phyloP scores from a whole-genome alignment of 2,797 vertebrate genomes.

The Mormyrus proboscirostris region DNA sequence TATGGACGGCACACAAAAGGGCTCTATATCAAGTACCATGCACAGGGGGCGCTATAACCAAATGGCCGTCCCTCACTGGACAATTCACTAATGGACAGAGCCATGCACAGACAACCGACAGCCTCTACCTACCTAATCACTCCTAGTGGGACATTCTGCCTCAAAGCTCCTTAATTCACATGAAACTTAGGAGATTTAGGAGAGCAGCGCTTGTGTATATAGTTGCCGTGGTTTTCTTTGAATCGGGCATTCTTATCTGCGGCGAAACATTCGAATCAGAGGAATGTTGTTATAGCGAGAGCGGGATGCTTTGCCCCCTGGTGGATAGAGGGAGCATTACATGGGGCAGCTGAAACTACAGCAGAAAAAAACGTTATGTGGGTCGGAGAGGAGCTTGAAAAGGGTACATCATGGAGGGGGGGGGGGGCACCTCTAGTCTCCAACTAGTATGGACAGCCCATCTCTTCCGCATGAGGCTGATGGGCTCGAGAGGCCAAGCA shows the following conservation, averaged over 20 bases:
- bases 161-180: background rate
- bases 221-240: conserved; percentile 7
- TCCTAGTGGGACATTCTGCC: background rate
- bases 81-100: background rate
- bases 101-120: background rate
- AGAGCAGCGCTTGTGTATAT: background rate
- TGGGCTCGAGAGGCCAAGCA: background rate
- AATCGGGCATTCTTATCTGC: conserved; percentile 9
- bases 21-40: background rate
- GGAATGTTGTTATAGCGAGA: conserved; percentile 8
- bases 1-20: background rate
- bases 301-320: conserved; percentile 26
- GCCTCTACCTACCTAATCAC: background rate
- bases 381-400: background rate
- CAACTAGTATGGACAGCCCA: background rate
- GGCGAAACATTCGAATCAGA: background rate
- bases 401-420: background rate
- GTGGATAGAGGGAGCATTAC: conserved; percentile 30
- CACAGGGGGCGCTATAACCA: background rate
- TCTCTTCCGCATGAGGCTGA: background rate
- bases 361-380: background rate
- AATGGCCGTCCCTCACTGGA: background rate
- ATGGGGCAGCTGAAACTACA: conserved; percentile 5
- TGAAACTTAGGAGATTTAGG: background rate
- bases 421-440: background rate